Evolutionary conservation across 23 tunicate genomes (phyloP).

Genomic region (Diplosoma virens): DNA sequence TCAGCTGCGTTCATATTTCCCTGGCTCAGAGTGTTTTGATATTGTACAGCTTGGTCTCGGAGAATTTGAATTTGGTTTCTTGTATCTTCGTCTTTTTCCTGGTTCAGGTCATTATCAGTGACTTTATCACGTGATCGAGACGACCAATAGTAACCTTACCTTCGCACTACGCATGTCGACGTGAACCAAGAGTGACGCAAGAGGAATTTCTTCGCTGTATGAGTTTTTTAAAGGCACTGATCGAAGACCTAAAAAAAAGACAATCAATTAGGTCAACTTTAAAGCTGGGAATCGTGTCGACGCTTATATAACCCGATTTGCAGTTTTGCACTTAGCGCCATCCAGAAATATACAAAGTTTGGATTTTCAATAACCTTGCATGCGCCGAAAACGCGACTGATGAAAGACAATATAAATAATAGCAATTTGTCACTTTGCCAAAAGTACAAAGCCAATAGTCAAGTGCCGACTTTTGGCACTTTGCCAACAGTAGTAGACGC

Average conservation of each 20-base stretch:
- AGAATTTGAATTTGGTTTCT: conserved; percentile 45
- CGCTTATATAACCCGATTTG: no score
- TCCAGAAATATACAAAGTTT: no score
- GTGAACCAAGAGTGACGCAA: conserved; percentile 73
- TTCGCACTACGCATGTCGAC: conserved; percentile 51
- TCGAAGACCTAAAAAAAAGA: conserved; percentile 49
- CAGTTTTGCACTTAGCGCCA: no score
- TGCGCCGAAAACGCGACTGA: no score
- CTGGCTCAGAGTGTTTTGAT: conserved; percentile 27
- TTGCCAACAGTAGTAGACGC: no score
- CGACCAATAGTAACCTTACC: conserved; percentile 35
- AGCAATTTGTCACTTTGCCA: no score
- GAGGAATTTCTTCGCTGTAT: conserved; percentile 60
- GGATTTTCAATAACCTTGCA: no score
- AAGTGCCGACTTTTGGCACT: no score
- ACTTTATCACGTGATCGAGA: neutral
- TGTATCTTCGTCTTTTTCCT: conserved; percentile 72
- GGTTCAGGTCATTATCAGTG: neutral
- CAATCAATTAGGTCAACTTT: no score
- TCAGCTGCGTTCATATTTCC: conserved; percentile 6
- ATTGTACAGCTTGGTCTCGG: conserved; percentile 46
- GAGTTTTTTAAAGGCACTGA: conserved; percentile 76
- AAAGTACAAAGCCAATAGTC: no score
- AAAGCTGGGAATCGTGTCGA: no score
- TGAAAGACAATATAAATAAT: no score